phyloP scores from a whole-genome alignment of 1,140 invertebrate genomes.

The Amyelois transitella region DNA sequence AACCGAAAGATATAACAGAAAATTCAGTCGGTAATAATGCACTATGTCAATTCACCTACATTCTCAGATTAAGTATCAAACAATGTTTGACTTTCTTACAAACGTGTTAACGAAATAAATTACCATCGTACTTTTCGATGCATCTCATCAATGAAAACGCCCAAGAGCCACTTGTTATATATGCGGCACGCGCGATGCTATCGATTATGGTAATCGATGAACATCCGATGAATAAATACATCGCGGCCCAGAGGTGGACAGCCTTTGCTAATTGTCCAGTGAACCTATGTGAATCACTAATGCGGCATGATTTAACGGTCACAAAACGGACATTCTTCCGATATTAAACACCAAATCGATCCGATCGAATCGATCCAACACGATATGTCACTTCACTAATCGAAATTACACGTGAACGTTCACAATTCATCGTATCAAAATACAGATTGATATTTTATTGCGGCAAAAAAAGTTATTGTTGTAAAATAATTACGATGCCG shows the following conservation, averaged over 20 bases:
- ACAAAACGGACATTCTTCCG: slow-evolving; percentile 38
- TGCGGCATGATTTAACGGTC: slow-evolving; percentile 51
- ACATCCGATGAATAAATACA: slow-evolving; percentile 73
- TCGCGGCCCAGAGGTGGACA: slow-evolving; percentile 64
- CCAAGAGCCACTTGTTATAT: slow-evolving; percentile 42
- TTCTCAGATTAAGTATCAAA: neutral
- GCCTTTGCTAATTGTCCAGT: slow-evolving; percentile 71
- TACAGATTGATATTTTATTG: neutral
- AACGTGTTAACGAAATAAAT: neutral
- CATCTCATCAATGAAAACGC: slow-evolving; percentile 54
- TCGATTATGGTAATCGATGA: slow-evolving; percentile 69
- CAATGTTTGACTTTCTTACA: neutral
- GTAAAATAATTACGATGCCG: neutral
- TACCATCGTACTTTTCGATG: slow-evolving; percentile 25
- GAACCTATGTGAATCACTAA: slow-evolving; percentile 65
- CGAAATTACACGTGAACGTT: neutral
- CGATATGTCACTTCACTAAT: neutral
- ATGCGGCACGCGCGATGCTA: slow-evolving; percentile 58
- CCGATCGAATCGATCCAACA: neutral
- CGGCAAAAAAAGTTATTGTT: neutral
- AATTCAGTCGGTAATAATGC: neutral
- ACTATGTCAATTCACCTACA: neutral
- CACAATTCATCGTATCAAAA: neutral
- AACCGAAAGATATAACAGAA: neutral
- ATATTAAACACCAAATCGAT: slow-evolving; percentile 14